Percentiles rank a stretch among this genome's conserved stretches.
These are phyloP conservation scores for Petaurus breviceps DNA, from an alignment of 2,113 vertebrate genomes.

Conservation along the genomic window DNA sequence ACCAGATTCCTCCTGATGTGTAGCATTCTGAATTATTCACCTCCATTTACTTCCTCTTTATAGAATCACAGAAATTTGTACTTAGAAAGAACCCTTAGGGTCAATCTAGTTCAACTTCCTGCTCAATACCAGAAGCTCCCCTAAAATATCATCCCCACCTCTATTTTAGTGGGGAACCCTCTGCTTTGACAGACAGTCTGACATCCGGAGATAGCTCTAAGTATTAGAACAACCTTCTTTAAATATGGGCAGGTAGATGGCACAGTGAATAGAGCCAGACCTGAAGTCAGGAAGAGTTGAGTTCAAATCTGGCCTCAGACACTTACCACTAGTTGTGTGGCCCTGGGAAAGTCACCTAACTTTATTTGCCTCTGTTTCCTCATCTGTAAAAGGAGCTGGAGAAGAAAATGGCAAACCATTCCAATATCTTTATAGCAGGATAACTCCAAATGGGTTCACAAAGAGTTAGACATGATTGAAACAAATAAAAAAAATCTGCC, in stretches of 20 bases:
- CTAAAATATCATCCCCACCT: not conserved
- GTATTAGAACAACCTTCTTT: not conserved
- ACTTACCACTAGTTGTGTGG: not conserved
- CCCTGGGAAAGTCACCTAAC: not conserved
- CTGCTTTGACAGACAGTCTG: not conserved
- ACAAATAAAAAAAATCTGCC: not conserved
- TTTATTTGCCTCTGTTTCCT: too few species aligned
- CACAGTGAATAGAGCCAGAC: not conserved
- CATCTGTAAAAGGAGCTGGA: too few species aligned
- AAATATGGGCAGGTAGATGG: not conserved
- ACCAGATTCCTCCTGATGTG: not conserved
- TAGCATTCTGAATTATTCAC: not conserved
- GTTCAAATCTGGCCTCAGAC: too few species aligned
- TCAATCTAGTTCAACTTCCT: not conserved
- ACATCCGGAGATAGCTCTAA: not conserved
- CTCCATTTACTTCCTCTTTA: slow-evolving; percentile 43
- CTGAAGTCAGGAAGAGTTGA: too few species aligned
- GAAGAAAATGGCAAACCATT: too few species aligned
- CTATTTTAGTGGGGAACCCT: not conserved
- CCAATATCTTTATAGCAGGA: too few species aligned
- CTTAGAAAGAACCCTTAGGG: not conserved
- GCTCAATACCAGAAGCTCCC: not conserved
- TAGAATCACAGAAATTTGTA: not conserved
- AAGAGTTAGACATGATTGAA: too few species aligned
- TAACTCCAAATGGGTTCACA: too few species aligned